A percentile compares a stretch with the other conserved stretches of the same genome.
Conservation (phyloP, 2,113 vertebrate genomes). For the Leptobrachium ailaonicum region DNA sequence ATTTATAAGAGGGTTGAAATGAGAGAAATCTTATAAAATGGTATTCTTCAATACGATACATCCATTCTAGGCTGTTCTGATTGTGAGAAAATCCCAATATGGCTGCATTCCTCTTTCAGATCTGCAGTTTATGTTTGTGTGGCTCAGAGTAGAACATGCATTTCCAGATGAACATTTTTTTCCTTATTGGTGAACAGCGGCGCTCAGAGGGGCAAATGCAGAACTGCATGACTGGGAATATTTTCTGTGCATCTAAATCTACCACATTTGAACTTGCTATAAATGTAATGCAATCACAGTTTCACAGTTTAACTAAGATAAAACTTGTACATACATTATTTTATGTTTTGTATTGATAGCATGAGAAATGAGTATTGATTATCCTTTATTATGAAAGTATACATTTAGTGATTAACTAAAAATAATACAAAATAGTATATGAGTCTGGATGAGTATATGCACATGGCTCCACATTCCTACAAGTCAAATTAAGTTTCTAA, state of each 20-base stretch:
- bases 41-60: not conserved
- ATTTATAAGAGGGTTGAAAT: constrained; percentile 2
- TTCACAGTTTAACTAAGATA: too few relatives aligned
- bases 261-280: too few relatives aligned
- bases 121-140: constrained; percentile 15
- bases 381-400: too few relatives aligned
- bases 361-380: too few relatives aligned
- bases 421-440: too few relatives aligned
- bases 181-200: constrained; percentile 56
- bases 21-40: not conserved
- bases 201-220: constrained; percentile 52
- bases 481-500: too few relatives aligned
- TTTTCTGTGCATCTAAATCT: not conserved
- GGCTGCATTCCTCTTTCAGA: constrained; percentile 3
- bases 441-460: too few relatives aligned
- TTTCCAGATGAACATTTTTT: constrained; percentile 31
- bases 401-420: too few relatives aligned
- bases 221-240: constrained; percentile 12
- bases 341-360: too few relatives aligned
- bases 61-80: not conserved
- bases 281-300: too few relatives aligned
- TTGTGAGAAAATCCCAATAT: not conserved
- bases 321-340: too few relatives aligned
- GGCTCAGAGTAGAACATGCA: not conserved
- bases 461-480: too few relatives aligned